Conservation (phyloP, 2,113 vertebrate genomes). For the Sinocyclocheilus grahami region DNA sequence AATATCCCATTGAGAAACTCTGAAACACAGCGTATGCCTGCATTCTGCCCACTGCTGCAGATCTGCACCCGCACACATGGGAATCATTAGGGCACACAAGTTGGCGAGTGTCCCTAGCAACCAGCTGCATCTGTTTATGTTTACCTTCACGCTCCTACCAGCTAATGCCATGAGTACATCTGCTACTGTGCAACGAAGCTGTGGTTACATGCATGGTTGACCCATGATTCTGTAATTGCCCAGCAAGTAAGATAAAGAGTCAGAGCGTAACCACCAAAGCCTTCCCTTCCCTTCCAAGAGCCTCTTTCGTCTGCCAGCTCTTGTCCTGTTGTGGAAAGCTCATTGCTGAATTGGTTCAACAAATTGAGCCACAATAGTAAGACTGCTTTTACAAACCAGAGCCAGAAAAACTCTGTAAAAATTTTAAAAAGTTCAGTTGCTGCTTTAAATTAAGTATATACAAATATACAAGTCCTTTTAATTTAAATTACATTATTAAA, state of each 20-base stretch:
- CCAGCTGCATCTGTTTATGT: slow-evolving; percentile 81
- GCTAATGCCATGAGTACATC: slow-evolving; percentile 78
- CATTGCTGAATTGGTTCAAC: slow-evolving; percentile 18
- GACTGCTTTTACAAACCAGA: background rate
- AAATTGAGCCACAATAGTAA: background rate
- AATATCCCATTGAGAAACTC: slow-evolving; percentile 67
- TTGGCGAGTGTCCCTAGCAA: slow-evolving; percentile 78
- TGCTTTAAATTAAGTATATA: no score
- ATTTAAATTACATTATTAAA: no score
- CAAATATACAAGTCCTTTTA: no score
- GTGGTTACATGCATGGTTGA: slow-evolving; percentile 82
- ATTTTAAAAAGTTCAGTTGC: no score
- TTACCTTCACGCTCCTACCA: slow-evolving; percentile 76
- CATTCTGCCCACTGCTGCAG: slow-evolving; percentile 63
- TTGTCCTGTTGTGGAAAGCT: slow-evolving; percentile 62
- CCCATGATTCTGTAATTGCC: slow-evolving; percentile 82
- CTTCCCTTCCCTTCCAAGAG: slow-evolving; percentile 67
- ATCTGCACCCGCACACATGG: slow-evolving; percentile 71
- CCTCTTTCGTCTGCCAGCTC: background rate
- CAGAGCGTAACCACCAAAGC: slow-evolving; percentile 72
- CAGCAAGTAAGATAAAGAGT: slow-evolving; percentile 75
- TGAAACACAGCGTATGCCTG: slow-evolving; percentile 64
- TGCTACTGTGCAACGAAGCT: slow-evolving; percentile 81
- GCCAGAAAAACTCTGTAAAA: background rate
- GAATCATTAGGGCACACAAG: slow-evolving; percentile 74